Evolutionary conservation across 1,140 invertebrate genomes (phyloP), one percentile per base, ranked within the genome.

Genomic region (Pseudobourletiella spinata): DNA sequence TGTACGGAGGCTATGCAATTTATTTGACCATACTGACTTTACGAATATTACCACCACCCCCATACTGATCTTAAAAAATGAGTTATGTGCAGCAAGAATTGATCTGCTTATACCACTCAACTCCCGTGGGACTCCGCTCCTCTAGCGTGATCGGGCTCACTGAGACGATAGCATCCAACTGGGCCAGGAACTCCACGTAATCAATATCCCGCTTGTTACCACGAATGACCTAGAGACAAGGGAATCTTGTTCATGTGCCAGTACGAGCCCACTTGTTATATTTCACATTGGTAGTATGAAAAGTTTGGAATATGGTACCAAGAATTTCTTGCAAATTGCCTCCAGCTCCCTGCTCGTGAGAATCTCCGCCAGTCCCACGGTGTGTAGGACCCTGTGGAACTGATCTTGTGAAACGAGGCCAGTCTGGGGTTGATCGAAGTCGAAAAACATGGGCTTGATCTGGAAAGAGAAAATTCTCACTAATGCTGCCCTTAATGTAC

Each of bases 51-150:
- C n/a, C n/a, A n/a, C n/a, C n/a, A n/a, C n/a, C n/a, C n/a, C n/a
- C n/a, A n/a, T n/a, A n/a, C n/a, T n/a, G n/a, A n/a, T n/a, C n/a
- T n/a, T n/a, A n/a, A n/a, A n/a, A 11, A 48, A 48, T 39, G 32
- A 11, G 8, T 30, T 52, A 52, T 6, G 52, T 46, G 51, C 59
- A 61, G 20, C 52, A 42, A 2, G 50, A 39, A 18, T 61, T 50
- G 2, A 54, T 39, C 28, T 66, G 60, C 30, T 63, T 59, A 39
- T 65, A 65, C 68, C 68, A 70, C 22, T 65, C 57, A 3, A 65
- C 68, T 11, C 68, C 68, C 22, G 68, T 70, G 11, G 68, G 68
- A 54, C 65, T 67, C 61, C 60, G 57, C 57, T 70, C 68, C 55
- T 65, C 61, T 44, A 70, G 43, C 2, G 68, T 70, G 11, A 70